Evolutionary conservation across 2,797 vertebrate species (phyloP), one percentile per base, ranked within the genome.

Genomic region (Phrynocephalus vlangalii): DNA sequence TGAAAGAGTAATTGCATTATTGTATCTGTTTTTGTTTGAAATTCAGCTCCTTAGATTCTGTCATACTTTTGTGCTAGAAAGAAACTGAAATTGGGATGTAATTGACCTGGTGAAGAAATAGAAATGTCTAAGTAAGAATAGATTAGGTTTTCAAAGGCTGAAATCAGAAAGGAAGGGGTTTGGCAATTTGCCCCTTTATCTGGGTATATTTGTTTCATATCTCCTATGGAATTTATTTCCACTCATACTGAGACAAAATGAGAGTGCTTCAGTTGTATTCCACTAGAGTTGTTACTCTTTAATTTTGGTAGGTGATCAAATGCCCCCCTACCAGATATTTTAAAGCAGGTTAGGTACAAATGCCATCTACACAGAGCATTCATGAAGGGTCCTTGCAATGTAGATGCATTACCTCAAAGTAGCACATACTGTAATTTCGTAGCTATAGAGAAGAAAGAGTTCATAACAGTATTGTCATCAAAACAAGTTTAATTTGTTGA

Each of bases 401-500:
- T 70, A 66, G 5, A 63, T 3, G 5, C 18, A 24, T 60, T 72
- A 73, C n/a, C 71, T 92, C 91, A 0, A 11, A 87, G 82, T 86
- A 71, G 87, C 22, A 56, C 71, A 18, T 5, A 15, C 79, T 44
- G 38, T 44, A 44, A 44, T 79, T 73, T 63, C 1, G 33, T 56
- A 80, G 30, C n/a, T 90, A 22, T 56, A 48, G 89, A 26, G 80
- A 78, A 66, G 73, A n/a, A 91, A 3, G 66, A 92, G 52, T 84
- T 92, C 86, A 67, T 82, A n/a, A 92, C 89, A 86, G 2, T 38
- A 38, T 63, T 91, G 0, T 26, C 2, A 82, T 87, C 60, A 86
- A 20, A 90, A 92, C 6, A 7, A 83, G 63, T 56, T 86, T 33
- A 63, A 60, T 73, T 82, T 82, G 13, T 56, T 56, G 5, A 56